Evolutionary conservation across 2,888 invertebrate genomes (phyloP), one percentile per base, ranked within the genome.

Genomic region (Sericinus montela): DNA sequence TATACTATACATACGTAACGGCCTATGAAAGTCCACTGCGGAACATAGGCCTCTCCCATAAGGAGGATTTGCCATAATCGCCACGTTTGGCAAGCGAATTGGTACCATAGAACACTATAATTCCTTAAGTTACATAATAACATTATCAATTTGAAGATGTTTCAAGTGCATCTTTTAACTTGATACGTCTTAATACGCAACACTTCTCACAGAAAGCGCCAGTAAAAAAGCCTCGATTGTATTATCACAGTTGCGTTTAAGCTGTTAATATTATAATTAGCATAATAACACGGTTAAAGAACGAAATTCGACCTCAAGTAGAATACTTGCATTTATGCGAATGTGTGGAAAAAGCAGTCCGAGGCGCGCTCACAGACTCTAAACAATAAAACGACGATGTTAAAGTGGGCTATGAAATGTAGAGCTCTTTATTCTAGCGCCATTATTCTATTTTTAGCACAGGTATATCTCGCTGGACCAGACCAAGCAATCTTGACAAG

Each of bases 181-280:
- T 45, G 58, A 70, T 56, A 54, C 51, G 39, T 44, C 49, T 48
- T 56, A 56, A 53, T 53, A 59, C 55, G 59, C 58, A 60, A 53
- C 53, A 49, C 57, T 46, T 56, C 55, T 58, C 55, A 50, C 48
- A 55, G 53, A 47, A 56, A 56, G 54, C 55, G 13, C 23, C 55
- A 55, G 51, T 57, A 56, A 63, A 60, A 69, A 69, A 62, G 65
- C 52, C 54, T 38, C 43, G 58, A 60, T 62, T 70, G 65, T 67
- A 19, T 3, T 19, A 58, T 59, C 56, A 56, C 54, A 55, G 59
- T 57, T 62, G 53, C 49, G 44, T 53, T 41, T 49, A 48, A 54
- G 63, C 62, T 72, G 65, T 75, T 68, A 70, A 65, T 71, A 65
- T 70, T 67, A 60, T 71, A 69, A 75, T 79, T 78, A 79, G 69